Conservation (phyloP, 2,113 vertebrate genomes). For the Aspidoscelis tigris region DNA sequence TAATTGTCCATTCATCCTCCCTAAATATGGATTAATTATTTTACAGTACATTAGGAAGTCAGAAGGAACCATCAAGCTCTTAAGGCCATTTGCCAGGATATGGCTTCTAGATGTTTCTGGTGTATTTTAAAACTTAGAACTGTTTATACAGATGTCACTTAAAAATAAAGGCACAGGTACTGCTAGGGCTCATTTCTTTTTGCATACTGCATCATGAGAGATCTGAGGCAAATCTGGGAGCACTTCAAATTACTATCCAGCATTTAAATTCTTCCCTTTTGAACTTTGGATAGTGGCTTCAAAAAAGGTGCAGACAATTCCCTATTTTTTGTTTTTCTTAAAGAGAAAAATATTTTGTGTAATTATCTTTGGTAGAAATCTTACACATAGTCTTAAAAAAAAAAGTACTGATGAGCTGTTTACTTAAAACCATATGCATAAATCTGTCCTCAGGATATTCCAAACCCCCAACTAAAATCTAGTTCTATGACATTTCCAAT, state of each 20-base stretch:
- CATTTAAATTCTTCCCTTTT: background rate
- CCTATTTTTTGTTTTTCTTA: too few species aligned
- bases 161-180: background rate
- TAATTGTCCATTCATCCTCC: conserved; percentile 52
- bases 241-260: background rate
- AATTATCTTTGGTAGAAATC: too few species aligned
- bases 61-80: background rate
- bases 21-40: conserved; percentile 62
- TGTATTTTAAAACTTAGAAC: background rate
- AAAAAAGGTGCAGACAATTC: too few species aligned
- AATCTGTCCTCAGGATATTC: background rate
- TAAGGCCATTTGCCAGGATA: background rate
- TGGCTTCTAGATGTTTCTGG: background rate
- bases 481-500: background rate
- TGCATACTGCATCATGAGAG: background rate
- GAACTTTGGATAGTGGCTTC: too few species aligned
- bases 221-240: background rate
- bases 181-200: background rate
- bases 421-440: too few species aligned
- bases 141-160: background rate
- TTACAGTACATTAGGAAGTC: conserved; percentile 47
- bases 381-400: too few species aligned
- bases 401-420: too few species aligned
- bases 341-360: too few species aligned
- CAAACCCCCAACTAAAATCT: background rate